A percentile compares a stretch with the other conserved stretches of the same genome.
These are phyloP conservation scores for Somateria mollissima DNA, from an alignment of 2,797 vertebrate species.

Conservation along the genomic window DNA sequence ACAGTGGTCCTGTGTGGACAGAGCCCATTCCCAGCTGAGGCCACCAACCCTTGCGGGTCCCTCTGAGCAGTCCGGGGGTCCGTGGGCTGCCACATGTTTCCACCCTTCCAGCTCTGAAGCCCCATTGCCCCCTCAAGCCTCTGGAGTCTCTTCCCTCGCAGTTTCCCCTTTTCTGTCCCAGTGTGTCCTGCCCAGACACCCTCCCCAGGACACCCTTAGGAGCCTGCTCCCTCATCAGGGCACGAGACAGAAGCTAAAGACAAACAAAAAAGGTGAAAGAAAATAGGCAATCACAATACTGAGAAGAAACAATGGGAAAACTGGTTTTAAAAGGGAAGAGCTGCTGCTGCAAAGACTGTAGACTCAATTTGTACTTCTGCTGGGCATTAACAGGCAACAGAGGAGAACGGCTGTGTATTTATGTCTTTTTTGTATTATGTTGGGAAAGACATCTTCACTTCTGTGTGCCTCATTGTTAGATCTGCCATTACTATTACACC, in stretches of 20 bases:
- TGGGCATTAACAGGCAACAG: not conserved
- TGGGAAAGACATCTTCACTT: not conserved
- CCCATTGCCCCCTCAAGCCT: not conserved
- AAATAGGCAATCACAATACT: not conserved
- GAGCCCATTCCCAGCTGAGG: not conserved
- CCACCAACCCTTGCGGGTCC: not conserved
- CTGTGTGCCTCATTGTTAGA: not conserved
- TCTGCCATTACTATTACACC: not conserved
- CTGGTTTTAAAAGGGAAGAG: not conserved
- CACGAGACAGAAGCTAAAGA: not conserved
- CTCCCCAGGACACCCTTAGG: not conserved
- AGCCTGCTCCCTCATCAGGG: not conserved
- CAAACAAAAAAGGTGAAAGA: not conserved
- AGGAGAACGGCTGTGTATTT: fast-evolving
- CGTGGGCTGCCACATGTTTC: not conserved
- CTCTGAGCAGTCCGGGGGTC: not conserved
- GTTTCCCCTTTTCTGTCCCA: not conserved
- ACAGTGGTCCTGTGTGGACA: not conserved
- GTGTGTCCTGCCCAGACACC: not conserved
- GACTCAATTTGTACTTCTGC: not conserved
- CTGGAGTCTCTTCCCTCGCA: fast-evolving
- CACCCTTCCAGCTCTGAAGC: not conserved
- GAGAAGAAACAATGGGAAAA: not conserved
- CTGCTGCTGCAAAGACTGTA: not conserved
- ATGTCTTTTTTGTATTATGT: not conserved